Evolutionary conservation across 2,113 vertebrate species (phyloP).

Genomic region (Tachuris rubrigastra): DNA sequence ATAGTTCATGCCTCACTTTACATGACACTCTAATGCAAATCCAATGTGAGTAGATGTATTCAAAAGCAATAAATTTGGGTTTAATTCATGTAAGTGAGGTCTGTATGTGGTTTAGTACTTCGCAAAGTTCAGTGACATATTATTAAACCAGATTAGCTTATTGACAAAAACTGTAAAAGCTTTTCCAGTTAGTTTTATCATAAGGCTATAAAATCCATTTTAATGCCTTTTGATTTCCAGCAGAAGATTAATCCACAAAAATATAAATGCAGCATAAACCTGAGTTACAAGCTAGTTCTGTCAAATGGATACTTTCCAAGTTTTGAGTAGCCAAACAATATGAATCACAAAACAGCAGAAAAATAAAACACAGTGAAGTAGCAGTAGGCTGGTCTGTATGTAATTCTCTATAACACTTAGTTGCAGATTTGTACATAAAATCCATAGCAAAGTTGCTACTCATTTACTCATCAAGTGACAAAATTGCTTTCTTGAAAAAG

Average conservation of each 20-base stretch:
- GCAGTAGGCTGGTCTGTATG: background rate
- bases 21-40: background rate
- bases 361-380: background rate
- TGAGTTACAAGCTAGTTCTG: background rate
- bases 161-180: constrained; percentile 20
- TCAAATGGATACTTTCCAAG: background rate
- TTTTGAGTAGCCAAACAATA: background rate
- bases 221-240: constrained; percentile 26
- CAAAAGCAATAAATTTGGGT: background rate
- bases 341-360: background rate
- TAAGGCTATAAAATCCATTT: constrained; percentile 9
- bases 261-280: constrained; percentile 25
- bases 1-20: background rate
- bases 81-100: background rate
- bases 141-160: constrained; percentile 30
- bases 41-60: background rate
- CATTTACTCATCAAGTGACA: background rate
- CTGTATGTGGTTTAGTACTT: background rate
- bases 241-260: background rate
- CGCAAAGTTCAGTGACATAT: background rate
- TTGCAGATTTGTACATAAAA: background rate
- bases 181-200: constrained; percentile 22
- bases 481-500: background rate
- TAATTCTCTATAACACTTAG: background rate
- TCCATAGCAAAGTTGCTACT: background rate